A percentile compares a stretch with the other conserved stretches of the same genome.
These are phyloP conservation scores for Lycodopsis pacificus DNA, from an alignment of 2,797 vertebrate species.

Conservation along the genomic window DNA sequence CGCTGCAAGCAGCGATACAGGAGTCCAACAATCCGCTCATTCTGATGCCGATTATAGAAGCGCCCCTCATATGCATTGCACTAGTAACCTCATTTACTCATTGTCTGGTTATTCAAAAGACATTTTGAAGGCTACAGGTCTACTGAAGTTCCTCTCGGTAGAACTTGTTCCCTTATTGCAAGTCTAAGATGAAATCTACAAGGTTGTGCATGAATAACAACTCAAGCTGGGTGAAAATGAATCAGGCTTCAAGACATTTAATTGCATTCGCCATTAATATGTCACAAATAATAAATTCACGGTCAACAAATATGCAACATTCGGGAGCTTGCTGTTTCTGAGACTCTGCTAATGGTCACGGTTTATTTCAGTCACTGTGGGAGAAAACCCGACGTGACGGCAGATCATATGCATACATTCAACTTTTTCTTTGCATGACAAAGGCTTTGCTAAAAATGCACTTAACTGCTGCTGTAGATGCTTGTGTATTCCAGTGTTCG, in stretches of 20 bases:
- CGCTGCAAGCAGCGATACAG: background rate
- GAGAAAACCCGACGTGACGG: slow-evolving; percentile 4
- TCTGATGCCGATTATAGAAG: background rate
- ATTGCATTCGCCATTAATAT: slow-evolving; percentile 36
- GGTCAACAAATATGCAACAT: slow-evolving; percentile 55
- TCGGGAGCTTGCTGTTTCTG: slow-evolving; percentile 20
- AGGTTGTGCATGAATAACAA: background rate
- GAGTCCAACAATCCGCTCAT: background rate
- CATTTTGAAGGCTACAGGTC: background rate
- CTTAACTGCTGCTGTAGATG: slow-evolving; percentile 1
- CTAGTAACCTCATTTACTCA: background rate
- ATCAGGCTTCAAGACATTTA: slow-evolving; percentile 20
- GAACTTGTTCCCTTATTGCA: slow-evolving; percentile 4
- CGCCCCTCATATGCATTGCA: background rate
- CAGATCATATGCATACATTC: slow-evolving; percentile 56
- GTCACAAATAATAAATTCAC: slow-evolving; percentile 48
- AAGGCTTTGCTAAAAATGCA: slow-evolving; percentile 67
- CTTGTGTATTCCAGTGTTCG: background rate
- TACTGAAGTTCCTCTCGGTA: background rate
- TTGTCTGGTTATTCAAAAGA: background rate
- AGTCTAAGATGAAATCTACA: slow-evolving; percentile 19
- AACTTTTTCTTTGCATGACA: slow-evolving; percentile 55
- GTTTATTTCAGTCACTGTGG: slow-evolving; percentile 46
- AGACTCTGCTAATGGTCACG: slow-evolving; percentile 36
- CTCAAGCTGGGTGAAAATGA: slow-evolving; percentile 24